Conservation (phyloP, 2,113 vertebrate genomes). For the Cyprinus carpio region DNA sequence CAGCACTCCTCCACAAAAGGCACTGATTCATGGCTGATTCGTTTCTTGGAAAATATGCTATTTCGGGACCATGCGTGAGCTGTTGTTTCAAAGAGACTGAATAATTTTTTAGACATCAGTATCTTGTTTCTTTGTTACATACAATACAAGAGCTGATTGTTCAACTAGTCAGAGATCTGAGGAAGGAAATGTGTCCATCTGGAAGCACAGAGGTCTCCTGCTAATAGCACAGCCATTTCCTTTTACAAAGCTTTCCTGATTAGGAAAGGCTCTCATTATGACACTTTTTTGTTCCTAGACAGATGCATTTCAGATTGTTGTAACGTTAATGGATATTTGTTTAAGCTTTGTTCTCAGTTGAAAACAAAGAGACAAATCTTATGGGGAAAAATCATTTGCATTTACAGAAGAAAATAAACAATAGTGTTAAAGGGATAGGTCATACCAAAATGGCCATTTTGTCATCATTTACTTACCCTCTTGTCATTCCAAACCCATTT, state of each 20-base stretch:
- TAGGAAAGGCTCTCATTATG: constrained; percentile 27
- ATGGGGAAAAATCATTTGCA: not conserved
- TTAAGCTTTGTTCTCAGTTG: not conserved
- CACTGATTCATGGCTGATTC: constrained; percentile 27
- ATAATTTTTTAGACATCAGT: not conserved
- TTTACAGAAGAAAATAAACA: too few species aligned
- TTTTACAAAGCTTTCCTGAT: constrained; percentile 43
- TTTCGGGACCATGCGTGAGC: not conserved
- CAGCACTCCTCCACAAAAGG: constrained; percentile 44
- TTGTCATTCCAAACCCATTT: too few species aligned
- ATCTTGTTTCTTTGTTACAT: not conserved
- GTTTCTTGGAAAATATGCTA: constrained; percentile 37
- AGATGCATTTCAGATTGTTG: constrained; percentile 57
- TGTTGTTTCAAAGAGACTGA: constrained; percentile 36
- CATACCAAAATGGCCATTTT: too few species aligned
- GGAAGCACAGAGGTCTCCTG: constrained; percentile 42
- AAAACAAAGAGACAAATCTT: not conserved
- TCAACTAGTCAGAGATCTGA: constrained; percentile 13
- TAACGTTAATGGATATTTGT: constrained; percentile 26
- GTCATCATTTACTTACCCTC: too few species aligned
- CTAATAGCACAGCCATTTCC: constrained; percentile 46
- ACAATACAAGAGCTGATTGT: constrained; percentile 2
- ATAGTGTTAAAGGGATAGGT: too few species aligned
- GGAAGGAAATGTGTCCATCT: constrained; percentile 55
- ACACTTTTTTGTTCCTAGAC: constrained; percentile 14